These are phyloP conservation scores for Leptinotarsa peninsularis DNA, from an alignment of 2,888 invertebrate genomes.

Conservation along the genomic window DNA sequence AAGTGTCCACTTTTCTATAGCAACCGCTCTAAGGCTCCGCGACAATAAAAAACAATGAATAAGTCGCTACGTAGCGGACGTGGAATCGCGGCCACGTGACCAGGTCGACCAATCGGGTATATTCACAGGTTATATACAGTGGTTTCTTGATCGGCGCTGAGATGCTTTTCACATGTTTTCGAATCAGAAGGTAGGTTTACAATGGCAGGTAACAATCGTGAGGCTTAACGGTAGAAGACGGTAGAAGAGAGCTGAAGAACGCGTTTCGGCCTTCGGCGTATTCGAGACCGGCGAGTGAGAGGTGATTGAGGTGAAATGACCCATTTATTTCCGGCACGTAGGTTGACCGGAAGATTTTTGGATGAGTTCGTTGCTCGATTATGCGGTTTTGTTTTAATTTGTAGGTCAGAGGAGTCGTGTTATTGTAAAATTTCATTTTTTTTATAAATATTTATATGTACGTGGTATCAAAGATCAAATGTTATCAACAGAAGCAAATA, in stretches of 20 bases:
- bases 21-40: slow-evolving; percentile 49
- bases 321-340: slow-evolving; percentile 38
- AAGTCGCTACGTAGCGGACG: slow-evolving; percentile 50
- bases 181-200: slow-evolving; percentile 36
- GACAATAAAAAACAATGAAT: slow-evolving; percentile 54
- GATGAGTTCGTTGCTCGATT: slow-evolving; percentile 17
- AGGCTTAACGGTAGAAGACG: slow-evolving; percentile 23
- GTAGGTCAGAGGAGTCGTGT: slow-evolving; percentile 12
- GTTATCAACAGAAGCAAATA: too few relatives aligned
- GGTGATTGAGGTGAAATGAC: slow-evolving; percentile 29
- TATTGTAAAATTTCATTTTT: background rate
- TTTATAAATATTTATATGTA: too few relatives aligned
- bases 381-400: slow-evolving; percentile 19
- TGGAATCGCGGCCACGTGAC: slow-evolving; percentile 53
- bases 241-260: slow-evolving; percentile 25
- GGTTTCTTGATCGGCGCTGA: slow-evolving; percentile 40
- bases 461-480: too few relatives aligned
- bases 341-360: slow-evolving; percentile 30
- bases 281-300: slow-evolving; percentile 24
- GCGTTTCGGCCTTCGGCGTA: slow-evolving; percentile 27
- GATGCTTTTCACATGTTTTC: slow-evolving; percentile 35
- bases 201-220: slow-evolving; percentile 31
- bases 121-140: slow-evolving; percentile 41
- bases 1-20: slow-evolving; percentile 49
- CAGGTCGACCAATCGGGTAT: slow-evolving; percentile 48